Evolutionary conservation across 2,113 vertebrate species (phyloP), one percentile per base, ranked within the genome.

Genomic region (Python bivittatus): DNA sequence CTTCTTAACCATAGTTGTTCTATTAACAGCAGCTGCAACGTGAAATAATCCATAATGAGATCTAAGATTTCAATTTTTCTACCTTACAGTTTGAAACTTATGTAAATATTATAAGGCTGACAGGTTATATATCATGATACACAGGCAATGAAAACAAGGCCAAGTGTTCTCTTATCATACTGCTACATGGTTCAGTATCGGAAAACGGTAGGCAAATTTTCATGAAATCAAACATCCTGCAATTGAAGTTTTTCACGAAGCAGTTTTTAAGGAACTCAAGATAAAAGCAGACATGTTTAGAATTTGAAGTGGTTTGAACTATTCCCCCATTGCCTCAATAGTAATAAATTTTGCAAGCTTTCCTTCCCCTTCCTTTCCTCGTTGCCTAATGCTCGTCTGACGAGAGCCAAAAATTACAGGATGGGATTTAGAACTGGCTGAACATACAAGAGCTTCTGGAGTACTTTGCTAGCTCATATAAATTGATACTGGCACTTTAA

Each of bases 281-380:
- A 95, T 88, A 98, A 96, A 98, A 98, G 96, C 95, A 96, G 97
- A 96, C 96, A 94, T 88, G 93, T 94, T 93, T 90, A 29, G 94
- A 95, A 96, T 97, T 98, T 98, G 96, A 97, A 93, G 91, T 94
- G 89, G 60, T 94, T 48, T 95, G 93, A 92, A 56, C 93, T 94
- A 97, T 96, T 96, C 97, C 97, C 95, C 93, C 96, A 96, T 93
- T 12, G 90, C 94, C 96, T 98, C 97, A 97, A 96, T 97, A 98
- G 97, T 91, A 96, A 98, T 97, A 98, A 98, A 98, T 97, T 96
- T 60, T 97, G 91, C 64, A 95, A 85, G 0, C 33, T 20, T 90
- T 94, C 42, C 56, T 38, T 90, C 94, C 91, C 93, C 88, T 94
- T 93, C 94, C 44, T 95, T 97, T 95, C 57, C 91, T 95, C 92